phyloP scores from a whole-genome alignment of 2,797 vertebrate species.

The Tokudaia muenninki region DNA sequence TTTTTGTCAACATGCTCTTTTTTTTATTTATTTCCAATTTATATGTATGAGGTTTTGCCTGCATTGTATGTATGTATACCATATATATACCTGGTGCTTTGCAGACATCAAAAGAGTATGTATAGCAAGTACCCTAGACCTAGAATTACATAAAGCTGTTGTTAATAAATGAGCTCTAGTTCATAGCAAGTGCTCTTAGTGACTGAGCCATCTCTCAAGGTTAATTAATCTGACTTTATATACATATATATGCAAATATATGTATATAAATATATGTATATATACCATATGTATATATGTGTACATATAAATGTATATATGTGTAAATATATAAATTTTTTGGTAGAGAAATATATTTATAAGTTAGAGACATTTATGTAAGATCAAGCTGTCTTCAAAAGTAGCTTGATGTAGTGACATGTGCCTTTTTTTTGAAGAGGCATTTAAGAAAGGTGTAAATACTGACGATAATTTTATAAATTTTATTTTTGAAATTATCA shows the following conservation, averaged over 20 bases:
- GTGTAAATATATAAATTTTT: neutral
- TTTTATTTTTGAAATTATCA: neutral
- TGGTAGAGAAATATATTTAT: too few relatives aligned
- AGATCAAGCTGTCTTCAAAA: too few relatives aligned
- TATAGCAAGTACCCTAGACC: too few relatives aligned
- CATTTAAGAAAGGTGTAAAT: too few relatives aligned
- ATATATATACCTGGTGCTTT: neutral
- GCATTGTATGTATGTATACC: neutral
- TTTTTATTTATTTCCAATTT: neutral
- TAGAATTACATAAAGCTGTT: neutral
- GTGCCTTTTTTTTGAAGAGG: too few relatives aligned
- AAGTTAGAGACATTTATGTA: too few relatives aligned
- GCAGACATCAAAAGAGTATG: neutral
- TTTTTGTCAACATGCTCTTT: neutral
- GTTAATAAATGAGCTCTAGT: neutral
- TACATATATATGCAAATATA: too few relatives aligned
- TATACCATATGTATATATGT: too few relatives aligned
- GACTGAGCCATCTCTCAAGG: neutral
- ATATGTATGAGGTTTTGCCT: neutral
- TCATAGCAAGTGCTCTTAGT: too few relatives aligned
- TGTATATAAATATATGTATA: too few relatives aligned
- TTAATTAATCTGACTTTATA: neutral
- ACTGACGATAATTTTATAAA: too few relatives aligned
- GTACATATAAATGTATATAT: neutral
- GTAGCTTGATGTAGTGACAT: too few relatives aligned